Percentiles rank a stretch among this genome's conserved stretches.
phyloP scores from a whole-genome alignment of 2,797 vertebrate species.

The Halcyon smyrnensis region DNA sequence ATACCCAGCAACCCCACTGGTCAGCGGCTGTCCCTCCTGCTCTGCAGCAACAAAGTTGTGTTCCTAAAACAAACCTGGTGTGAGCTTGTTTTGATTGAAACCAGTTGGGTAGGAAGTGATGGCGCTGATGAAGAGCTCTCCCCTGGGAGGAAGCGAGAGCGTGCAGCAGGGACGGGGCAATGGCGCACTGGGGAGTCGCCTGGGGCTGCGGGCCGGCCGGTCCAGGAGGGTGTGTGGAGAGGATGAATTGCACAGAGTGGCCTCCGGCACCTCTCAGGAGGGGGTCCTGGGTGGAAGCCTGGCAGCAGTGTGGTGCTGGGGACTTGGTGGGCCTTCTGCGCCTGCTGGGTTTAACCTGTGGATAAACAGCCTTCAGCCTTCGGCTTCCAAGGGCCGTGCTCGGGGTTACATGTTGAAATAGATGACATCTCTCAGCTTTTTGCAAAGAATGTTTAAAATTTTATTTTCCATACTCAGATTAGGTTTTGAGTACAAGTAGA shows the following conservation, averaged over 20 bases:
- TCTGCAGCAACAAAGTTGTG: neutral
- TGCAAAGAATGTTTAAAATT: neutral
- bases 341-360: neutral
- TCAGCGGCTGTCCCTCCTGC: neutral
- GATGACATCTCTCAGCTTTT: neutral
- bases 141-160: neutral
- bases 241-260: accelerated
- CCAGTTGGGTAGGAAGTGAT: neutral
- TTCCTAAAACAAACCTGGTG: neutral
- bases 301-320: accelerated
- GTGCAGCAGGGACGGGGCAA: neutral
- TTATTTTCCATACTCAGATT: neutral
- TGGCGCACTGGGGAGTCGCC: neutral
- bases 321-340: neutral
- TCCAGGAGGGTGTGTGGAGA: accelerated
- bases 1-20: accelerated
- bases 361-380: neutral
- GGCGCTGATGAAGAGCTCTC: neutral
- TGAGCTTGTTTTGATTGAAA: neutral
- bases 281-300: accelerated
- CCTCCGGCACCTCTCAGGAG: neutral
- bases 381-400: neutral
- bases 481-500: constrained; percentile 10
- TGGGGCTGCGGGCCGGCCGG: accelerated
- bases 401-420: neutral